Evolutionary conservation across 2,113 vertebrate genomes (phyloP), one percentile per base, ranked within the genome.

Genomic region (Progne subis): DNA sequence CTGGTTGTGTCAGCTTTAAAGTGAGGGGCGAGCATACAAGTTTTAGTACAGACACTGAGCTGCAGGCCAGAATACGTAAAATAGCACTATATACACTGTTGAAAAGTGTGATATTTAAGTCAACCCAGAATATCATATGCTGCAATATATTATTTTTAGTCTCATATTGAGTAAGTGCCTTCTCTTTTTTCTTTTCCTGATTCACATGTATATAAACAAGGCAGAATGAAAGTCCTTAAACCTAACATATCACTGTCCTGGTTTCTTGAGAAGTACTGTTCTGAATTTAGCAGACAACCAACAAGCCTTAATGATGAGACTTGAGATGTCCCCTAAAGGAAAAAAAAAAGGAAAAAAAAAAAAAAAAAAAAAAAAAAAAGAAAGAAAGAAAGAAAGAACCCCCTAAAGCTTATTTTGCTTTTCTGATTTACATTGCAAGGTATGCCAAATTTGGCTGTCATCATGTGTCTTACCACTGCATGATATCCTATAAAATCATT

Each of bases 1-100:
- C 92, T 44, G n/a, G 75, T 91, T 86, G 19, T 84, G 64, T 86
- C 91, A 88, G 91, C 80, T 93, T 94, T 88, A 64, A 93, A 83
- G 76, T 2, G 13, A 83, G 69, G 55, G 49, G 29, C 0, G 1
- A 88, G 32, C 29, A 15, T 44, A 39, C 8, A 63, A 87, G 41
- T 57, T 84, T 64, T 60, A 65, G 67, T 82, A 65, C 12, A 83
- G 64, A 78, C 49, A 44, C 32, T 29, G 34, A 8, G 8, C 60
- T 78, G 56, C 14, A 3, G 60, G 70, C 53, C 67, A 78, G 64
- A 90, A 39, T 43, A 85, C 74, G 71, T 64, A 81, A 92, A 90
- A 67, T 17, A 59, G 29, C 14, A 15, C 46, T 61, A n/a, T 81
- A 86, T 71, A 31, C 39, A 68, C 28, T 67, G 18, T 77, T 57